These are phyloP conservation scores for Glossophaga mutica DNA, from an alignment of 2,797 vertebrate genomes.

Conservation along the genomic window DNA sequence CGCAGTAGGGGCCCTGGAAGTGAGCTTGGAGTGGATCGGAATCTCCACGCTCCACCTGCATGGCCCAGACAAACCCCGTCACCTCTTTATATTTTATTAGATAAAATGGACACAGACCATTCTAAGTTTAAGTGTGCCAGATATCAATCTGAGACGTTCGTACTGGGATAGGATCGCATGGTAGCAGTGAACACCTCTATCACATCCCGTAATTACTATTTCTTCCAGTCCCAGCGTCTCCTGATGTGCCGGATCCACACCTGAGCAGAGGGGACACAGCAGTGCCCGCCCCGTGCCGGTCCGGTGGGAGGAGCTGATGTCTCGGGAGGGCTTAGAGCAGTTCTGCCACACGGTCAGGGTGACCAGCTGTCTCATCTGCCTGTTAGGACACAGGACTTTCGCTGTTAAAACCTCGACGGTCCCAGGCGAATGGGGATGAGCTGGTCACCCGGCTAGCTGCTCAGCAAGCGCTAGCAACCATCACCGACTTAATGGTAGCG, in stretches of 20 bases:
- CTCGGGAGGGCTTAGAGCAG: fast-evolving
- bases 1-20: fast-evolving
- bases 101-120: not conserved
- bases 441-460: not conserved
- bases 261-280: not conserved
- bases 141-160: not conserved
- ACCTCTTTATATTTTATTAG: not conserved
- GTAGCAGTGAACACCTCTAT: not conserved
- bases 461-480: not conserved
- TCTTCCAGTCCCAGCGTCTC: not conserved
- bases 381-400: too few relatives aligned
- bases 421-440: too few relatives aligned
- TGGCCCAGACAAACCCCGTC: too few relatives aligned
- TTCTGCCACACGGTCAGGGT: not conserved
- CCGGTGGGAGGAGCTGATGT: fast-evolving
- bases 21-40: not conserved
- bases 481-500: not conserved
- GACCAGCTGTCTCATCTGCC: not conserved
- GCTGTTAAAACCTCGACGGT: too few relatives aligned
- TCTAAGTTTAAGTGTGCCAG: too few relatives aligned
- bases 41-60: not conserved
- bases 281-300: not conserved
- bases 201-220: not conserved
- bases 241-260: too few relatives aligned
- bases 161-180: fast-evolving